These are phyloP conservation scores for Barbus barbus DNA, from an alignment of 2,113 vertebrate genomes.

Conservation along the genomic window DNA sequence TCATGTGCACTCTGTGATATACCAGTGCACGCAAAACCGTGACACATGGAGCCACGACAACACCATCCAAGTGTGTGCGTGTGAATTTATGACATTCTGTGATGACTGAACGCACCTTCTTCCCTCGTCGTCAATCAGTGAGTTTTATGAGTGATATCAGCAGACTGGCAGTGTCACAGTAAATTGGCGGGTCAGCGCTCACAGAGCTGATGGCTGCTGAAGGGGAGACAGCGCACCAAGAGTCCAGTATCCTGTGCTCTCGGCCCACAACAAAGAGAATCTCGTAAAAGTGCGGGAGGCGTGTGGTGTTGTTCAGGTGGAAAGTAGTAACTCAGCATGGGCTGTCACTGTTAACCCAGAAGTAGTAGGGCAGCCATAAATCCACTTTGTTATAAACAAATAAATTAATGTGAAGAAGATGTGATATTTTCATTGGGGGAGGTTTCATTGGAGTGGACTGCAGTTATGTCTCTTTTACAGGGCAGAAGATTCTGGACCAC, in stretches of 20 bases:
- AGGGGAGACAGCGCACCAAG: constrained; percentile 37
- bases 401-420: constrained; percentile 50
- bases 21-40: constrained; percentile 43
- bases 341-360: constrained; percentile 45
- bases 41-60: constrained; percentile 31
- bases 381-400: constrained; percentile 54
- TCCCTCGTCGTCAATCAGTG: constrained; percentile 53
- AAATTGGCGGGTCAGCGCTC: constrained; percentile 61
- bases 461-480: constrained; percentile 52
- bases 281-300: constrained; percentile 41
- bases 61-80: constrained; percentile 6
- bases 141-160: constrained; percentile 61
- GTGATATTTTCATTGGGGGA: constrained; percentile 52
- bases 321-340: constrained; percentile 54
- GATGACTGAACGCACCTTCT: constrained; percentile 58
- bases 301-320: constrained; percentile 46
- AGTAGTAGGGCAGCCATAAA: constrained; percentile 49
- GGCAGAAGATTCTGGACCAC: constrained; percentile 24
- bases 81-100: constrained; percentile 49
- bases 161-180: constrained; percentile 55
- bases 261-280: constrained; percentile 39
- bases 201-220: constrained; percentile 58
- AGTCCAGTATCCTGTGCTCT: constrained; percentile 3
- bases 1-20: constrained; percentile 55
- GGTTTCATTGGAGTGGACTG: constrained; percentile 35